These are phyloP conservation scores for Eustalomyia histrio DNA, from an alignment of 2,888 invertebrate genomes.

Conservation along the genomic window DNA sequence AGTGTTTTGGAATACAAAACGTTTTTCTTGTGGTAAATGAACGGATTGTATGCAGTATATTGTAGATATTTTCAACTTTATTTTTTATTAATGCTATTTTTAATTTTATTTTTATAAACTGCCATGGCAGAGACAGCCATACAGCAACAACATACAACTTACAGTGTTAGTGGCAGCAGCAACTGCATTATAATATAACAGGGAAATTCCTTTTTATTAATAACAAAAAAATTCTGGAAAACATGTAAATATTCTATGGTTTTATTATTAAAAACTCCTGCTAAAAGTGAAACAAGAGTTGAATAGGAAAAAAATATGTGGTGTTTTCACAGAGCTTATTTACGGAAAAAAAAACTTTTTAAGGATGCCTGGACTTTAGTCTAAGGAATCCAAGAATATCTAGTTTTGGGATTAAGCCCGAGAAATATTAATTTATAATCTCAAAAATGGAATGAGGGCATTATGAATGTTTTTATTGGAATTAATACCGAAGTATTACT, in stretches of 20 bases:
- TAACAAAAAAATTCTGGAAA: constrained; percentile 19
- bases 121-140: constrained; percentile 7
- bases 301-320: background rate
- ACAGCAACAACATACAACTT: background rate
- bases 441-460: too few relatives aligned
- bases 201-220: background rate
- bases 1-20: constrained; percentile 23
- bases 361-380: too few relatives aligned
- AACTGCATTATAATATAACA: constrained; percentile 4
- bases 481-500: too few relatives aligned
- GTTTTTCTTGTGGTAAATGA: background rate
- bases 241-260: constrained; percentile 12
- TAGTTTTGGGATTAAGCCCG: too few relatives aligned
- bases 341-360: too few relatives aligned
- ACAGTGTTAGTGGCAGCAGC: background rate
- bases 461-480: too few relatives aligned
- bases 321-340: too few relatives aligned
- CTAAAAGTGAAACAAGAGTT: constrained; percentile 17
- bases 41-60: constrained; percentile 13
- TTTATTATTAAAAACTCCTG: constrained; percentile 37
- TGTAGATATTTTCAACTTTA: background rate
- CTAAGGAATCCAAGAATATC: too few relatives aligned
- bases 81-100: background rate
- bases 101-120: constrained; percentile 30
- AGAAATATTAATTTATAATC: too few relatives aligned